A percentile compares a stretch with the other conserved stretches of the same genome.
phyloP scores from a whole-genome alignment of 2,888 invertebrate genomes.

The Strigamia maritima region DNA sequence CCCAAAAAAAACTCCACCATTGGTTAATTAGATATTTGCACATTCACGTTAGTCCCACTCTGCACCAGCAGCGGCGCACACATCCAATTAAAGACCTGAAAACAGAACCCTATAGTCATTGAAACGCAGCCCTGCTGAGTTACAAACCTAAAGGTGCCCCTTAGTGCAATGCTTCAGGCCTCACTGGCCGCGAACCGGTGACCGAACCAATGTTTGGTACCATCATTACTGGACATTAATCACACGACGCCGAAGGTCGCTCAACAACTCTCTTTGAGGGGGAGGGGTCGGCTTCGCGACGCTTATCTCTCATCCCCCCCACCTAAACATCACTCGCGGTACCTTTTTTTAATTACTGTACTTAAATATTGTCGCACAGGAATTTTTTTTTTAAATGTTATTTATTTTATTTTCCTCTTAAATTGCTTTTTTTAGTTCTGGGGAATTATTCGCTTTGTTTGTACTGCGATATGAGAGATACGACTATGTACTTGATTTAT shows the following conservation, averaged over 20 bases:
- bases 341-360: conserved; percentile 2
- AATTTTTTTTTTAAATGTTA: not conserved
- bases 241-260: conserved; percentile 19
- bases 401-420: not conserved
- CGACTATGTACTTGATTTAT: not conserved
- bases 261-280: not conserved
- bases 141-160: not conserved
- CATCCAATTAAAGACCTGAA: not conserved
- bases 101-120: conserved; percentile 10
- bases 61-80: not conserved
- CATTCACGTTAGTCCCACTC: not conserved
- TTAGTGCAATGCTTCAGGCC: not conserved
- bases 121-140: conserved; percentile 4
- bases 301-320: not conserved
- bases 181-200: conserved; percentile 2
- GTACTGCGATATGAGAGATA: not conserved
- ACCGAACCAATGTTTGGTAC: conserved; percentile 18
- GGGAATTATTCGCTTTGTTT: not conserved
- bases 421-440: not conserved
- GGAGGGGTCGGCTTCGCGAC: not conserved
- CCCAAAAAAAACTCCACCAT: not conserved
- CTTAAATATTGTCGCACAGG: not conserved
- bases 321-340: not conserved
- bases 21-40: not conserved
- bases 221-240: conserved; percentile 22